Percentiles rank a stretch among this genome's conserved stretches.
phyloP scores from a whole-genome alignment of 2,888 invertebrate species.

The Dorcus hopei region DNA sequence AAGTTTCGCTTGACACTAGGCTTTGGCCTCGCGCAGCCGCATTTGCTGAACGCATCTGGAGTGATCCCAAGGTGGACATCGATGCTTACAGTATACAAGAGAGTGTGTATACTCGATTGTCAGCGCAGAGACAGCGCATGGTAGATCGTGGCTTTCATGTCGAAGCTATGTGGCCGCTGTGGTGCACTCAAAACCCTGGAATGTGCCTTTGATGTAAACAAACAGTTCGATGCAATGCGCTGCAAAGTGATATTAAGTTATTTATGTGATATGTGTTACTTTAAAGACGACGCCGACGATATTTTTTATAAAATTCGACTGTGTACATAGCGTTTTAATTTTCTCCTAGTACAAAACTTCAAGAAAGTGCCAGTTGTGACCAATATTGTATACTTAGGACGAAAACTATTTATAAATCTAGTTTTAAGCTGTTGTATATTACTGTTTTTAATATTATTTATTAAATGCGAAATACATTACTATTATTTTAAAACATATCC shows the following conservation, averaged over 20 bases:
- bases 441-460: conserved; percentile 16
- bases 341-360: background rate
- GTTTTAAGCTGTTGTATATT: conserved; percentile 12
- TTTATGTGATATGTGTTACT: background rate
- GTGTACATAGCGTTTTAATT: background rate
- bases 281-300: background rate
- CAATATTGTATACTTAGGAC: background rate
- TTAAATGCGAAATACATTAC: conserved; percentile 2
- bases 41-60: conserved; percentile 76
- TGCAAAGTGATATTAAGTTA: background rate
- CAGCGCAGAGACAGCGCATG: conserved; percentile 64
- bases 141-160: conserved; percentile 61
- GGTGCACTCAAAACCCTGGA: conserved; percentile 74
- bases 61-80: conserved; percentile 50
- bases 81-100: conserved; percentile 48
- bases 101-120: conserved; percentile 66
- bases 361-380: conserved; percentile 6
- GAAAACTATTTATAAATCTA: background rate
- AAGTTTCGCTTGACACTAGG: conserved; percentile 70
- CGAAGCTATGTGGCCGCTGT: conserved; percentile 73
- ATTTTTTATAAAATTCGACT: background rate
- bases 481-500: background rate
- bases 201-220: conserved; percentile 57
- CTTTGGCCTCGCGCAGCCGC: conserved; percentile 83
- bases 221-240: background rate